Percentiles rank a stretch among this genome's conserved stretches.
Conservation (phyloP, 1,140 invertebrate species). For the Trypoxylus dichotomus region DNA sequence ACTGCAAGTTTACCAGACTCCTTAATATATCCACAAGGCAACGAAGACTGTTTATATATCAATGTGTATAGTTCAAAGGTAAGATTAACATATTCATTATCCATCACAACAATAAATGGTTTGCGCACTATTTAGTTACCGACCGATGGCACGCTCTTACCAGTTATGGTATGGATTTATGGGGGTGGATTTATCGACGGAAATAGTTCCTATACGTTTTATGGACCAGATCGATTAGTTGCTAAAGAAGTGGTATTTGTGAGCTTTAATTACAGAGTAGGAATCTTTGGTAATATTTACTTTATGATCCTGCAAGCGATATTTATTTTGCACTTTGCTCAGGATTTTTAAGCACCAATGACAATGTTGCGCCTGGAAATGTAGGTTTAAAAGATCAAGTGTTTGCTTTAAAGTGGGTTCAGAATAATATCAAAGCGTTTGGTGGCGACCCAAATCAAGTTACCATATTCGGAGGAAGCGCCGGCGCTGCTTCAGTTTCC, state of each 20-base stretch:
- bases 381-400: slow-evolving; percentile 65
- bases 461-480: slow-evolving; percentile 58
- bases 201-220: slow-evolving; percentile 60
- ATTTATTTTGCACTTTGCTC: not conserved
- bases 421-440: slow-evolving; percentile 59
- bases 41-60: not conserved
- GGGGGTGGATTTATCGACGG: slow-evolving; percentile 72
- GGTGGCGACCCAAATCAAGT: slow-evolving; percentile 58
- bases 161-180: slow-evolving; percentile 80
- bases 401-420: slow-evolving; percentile 63
- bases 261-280: slow-evolving; percentile 71
- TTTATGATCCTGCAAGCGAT: not conserved
- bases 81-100: not conserved
- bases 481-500: slow-evolving; percentile 60
- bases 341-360: slow-evolving; percentile 62
- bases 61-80: not conserved
- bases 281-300: slow-evolving; percentile 58
- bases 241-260: slow-evolving; percentile 69
- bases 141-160: slow-evolving; percentile 41
- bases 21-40: not conserved
- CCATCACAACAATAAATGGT: not conserved
- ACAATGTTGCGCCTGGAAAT: slow-evolving; percentile 60
- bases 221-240: slow-evolving; percentile 68
- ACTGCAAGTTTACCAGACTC: not conserved
- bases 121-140: not conserved